A percentile compares a stretch with the other conserved stretches of the same genome.
Evolutionary conservation across 2,797 vertebrate species (phyloP).

Genomic region (Gymnoscopelus braueri): DNA sequence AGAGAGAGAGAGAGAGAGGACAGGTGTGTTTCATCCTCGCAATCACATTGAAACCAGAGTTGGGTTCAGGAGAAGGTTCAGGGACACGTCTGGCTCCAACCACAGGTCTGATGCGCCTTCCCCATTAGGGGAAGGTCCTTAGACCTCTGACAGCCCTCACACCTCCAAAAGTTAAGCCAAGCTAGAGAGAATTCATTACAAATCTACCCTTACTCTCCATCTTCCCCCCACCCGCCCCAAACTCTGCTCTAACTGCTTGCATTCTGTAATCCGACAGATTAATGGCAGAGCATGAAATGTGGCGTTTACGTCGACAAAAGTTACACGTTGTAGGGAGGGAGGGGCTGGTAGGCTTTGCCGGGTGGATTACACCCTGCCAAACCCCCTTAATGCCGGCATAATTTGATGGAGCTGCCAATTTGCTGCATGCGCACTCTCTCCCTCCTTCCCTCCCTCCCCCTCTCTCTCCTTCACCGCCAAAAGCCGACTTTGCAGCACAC

Average conservation of each 20-base stretch:
- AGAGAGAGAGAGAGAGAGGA: not conserved
- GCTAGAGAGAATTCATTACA: conserved; percentile 68
- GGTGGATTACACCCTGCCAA: conserved; percentile 80
- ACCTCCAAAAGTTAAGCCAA: conserved; percentile 50
- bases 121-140: conserved; percentile 1
- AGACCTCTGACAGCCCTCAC: conserved; percentile 28
- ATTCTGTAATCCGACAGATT: conserved; percentile 86
- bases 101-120: not conserved
- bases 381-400: conserved; percentile 83
- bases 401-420: conserved; percentile 86
- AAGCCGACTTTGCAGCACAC: conserved; percentile 77
- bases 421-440: conserved; percentile 81
- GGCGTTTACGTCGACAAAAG: conserved; percentile 84
- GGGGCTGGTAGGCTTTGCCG: conserved; percentile 74
- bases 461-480: conserved; percentile 19
- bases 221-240: conserved; percentile 39
- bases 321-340: conserved; percentile 81
- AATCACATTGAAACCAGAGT: no score
- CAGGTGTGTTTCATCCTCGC: not conserved
- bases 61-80: not conserved
- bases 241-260: conserved; percentile 79
- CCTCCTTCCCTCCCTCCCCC: conserved; percentile 51
- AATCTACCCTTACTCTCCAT: conserved; percentile 58
- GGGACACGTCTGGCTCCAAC: conserved; percentile 14
- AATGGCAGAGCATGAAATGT: conserved; percentile 87